phyloP scores from a whole-genome alignment of 1,140 invertebrate genomes.

The Drosophila persimilis region DNA sequence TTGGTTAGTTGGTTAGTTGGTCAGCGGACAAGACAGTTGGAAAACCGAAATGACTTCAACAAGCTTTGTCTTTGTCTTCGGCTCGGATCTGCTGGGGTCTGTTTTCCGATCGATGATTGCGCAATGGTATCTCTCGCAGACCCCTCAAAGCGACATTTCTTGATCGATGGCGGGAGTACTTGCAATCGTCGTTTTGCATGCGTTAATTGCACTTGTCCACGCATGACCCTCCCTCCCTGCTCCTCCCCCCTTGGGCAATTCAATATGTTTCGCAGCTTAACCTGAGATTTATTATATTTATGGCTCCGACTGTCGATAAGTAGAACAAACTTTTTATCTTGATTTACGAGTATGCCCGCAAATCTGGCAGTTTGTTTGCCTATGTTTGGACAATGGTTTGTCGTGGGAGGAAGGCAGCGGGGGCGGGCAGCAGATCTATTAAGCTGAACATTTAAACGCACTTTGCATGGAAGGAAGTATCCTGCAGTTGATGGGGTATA shows the following conservation, averaged over 20 bases:
- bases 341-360: slow-evolving; percentile 60
- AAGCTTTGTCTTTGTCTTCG: slow-evolving; percentile 66
- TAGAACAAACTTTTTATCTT: slow-evolving; percentile 70
- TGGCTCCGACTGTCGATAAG: slow-evolving; percentile 50
- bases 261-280: neutral
- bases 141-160: slow-evolving; percentile 35
- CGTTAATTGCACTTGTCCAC: slow-evolving; percentile 75
- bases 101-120: slow-evolving; percentile 55
- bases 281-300: slow-evolving; percentile 46
- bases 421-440: slow-evolving; percentile 10
- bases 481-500: neutral
- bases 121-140: slow-evolving; percentile 38
- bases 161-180: slow-evolving; percentile 25
- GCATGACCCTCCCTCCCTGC: slow-evolving; percentile 29
- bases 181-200: slow-evolving; percentile 35
- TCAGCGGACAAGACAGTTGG: slow-evolving; percentile 57
- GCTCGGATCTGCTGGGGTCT: too few relatives aligned
- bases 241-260: neutral
- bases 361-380: slow-evolving; percentile 56
- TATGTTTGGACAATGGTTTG: slow-evolving; percentile 73
- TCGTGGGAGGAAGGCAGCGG: slow-evolving; percentile 27
- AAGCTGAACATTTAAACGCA: slow-evolving; percentile 64
- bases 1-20: slow-evolving; percentile 76
- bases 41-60: slow-evolving; percentile 55
- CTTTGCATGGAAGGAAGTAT: slow-evolving; percentile 26